Evolutionary conservation across 37 sponge, comb jelly and placozoan genomes (phyloP), one percentile per base, ranked within the genome.

Genomic region (Aphrocallistes beatrix): DNA sequence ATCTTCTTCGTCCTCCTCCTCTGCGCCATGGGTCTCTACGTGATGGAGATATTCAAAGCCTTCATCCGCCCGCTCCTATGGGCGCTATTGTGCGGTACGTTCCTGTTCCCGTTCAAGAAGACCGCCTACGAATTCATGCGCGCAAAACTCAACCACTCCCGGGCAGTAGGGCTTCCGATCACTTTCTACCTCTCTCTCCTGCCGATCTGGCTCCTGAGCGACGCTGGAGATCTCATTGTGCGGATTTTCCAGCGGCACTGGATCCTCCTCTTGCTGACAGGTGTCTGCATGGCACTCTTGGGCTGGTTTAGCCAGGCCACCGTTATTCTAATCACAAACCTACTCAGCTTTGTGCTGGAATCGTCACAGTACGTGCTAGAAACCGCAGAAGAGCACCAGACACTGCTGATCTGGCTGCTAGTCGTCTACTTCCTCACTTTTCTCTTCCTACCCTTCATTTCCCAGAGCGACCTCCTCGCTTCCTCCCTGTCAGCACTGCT

Each of bases 41-140:
- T 93, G 6, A 92, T 89, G 60, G 92, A 85, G 86, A 83, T 93
- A 1, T 82, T 99, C 38, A 86, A 92, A 86, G 90, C 93, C 3
- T 99, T 95, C 60, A 86, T 94, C 38, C 91, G 91, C 3, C 93
- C 99, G 23, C 91, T 99, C 0, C 87, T 99, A 1, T 99, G 99
- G 99, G 99, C 99, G 0, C 87, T 92, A 0, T 87, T 99, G 17
- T 48, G 87, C 45, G 99, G 96, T 34, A 85, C 87, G 39, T 84
- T 92, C 16, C 89, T 98, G 1, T 91, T 89, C 82, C 96, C 99
- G 8, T 89, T 98, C 91, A 95, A 98, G 83, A 82, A 92, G 28
- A 48, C 88, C 0, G 37, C 88, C 42, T 93, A 91, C 36, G 37
- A 87, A 21, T 47, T 83, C 23, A 84, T 83, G 34, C 89, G 84